Evolutionary conservation across 2,888 invertebrate species (phyloP).

Genomic region (Cataglyphis livida): DNA sequence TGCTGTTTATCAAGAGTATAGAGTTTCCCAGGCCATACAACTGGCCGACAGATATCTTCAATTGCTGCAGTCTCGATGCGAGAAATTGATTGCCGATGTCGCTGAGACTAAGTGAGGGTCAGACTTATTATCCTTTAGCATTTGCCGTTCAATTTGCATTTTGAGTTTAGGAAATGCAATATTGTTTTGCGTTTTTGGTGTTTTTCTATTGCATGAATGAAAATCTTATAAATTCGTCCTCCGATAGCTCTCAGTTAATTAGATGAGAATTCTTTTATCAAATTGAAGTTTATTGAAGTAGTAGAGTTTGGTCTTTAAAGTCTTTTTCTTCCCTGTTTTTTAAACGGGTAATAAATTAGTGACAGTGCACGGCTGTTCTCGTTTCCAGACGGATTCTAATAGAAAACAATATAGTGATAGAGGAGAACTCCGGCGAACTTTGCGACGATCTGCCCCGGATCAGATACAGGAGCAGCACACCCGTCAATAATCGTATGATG

Average conservation of each 20-base stretch:
- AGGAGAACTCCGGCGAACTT: slow-evolving; percentile 80
- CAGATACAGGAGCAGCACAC: slow-evolving; percentile 80
- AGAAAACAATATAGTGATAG: slow-evolving; percentile 83
- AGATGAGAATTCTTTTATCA: background rate
- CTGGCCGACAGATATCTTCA: slow-evolving; percentile 82
- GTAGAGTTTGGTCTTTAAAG: background rate
- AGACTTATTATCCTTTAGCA: slow-evolving; percentile 7
- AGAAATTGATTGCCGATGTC: slow-evolving; percentile 80
- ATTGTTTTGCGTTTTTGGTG: background rate
- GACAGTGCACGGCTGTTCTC: slow-evolving; percentile 7
- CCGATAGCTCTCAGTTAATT: background rate
- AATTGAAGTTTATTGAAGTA: background rate
- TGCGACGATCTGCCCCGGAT: slow-evolving; percentile 81
- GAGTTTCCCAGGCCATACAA: slow-evolving; percentile 80
- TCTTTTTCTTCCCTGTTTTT: background rate
- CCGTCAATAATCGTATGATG: slow-evolving; percentile 83
- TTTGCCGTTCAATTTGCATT: background rate
- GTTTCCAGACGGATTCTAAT: slow-evolving; percentile 79
- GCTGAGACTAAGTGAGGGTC: slow-evolving; percentile 83
- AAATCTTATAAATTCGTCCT: background rate
- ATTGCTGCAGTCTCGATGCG: slow-evolving; percentile 79
- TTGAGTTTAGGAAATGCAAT: background rate
- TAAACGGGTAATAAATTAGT: background rate
- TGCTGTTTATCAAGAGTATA: slow-evolving; percentile 82
- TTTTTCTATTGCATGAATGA: background rate